Evolutionary conservation across 2,888 invertebrate genomes (phyloP), one percentile per base, ranked within the genome.

Genomic region (Eledona agricola): DNA sequence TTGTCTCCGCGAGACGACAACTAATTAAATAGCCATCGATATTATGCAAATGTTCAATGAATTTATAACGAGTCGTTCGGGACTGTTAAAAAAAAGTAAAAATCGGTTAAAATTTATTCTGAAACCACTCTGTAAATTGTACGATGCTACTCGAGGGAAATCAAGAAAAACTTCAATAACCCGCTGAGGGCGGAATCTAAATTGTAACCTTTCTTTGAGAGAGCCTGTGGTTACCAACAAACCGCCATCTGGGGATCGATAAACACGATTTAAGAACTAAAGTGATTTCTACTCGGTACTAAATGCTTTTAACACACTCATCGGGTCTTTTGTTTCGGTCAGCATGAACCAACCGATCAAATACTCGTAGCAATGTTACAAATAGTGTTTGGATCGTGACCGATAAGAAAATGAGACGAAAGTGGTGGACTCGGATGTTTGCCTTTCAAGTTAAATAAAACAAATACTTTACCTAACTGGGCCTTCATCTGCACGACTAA

Each of bases 81-180:
- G 28, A 32, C 7, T 32, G 15, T 32, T 43, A 32, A 43, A 43
- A 28, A 4, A 43, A 32, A 10, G 32, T 40, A 47, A 56, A 53
- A 55, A 56, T 56, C 49, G 53, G 56, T 56, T 56, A 53, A 57
- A 56, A 57, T 54, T 53, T 54, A 57, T 57, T 56, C 56, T 22
- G 37, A 43, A 38, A 32, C 53, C 37, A 37, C 38, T 45, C 40
- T 46, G 59, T 59, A 60, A 63, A 66, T 66, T 66, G 58, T 55
- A 49, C 49, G 56, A 65, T 65, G 49, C 60, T 61, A 53, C 67
- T 58, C 64, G 29, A 34, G 66, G 67, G 66, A 69, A 67, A 69
- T 67, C 67, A 69, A 53, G 66, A 65, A 68, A 67, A 67, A 66
- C 66, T 67, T 67, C 67, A 66, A 69, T 69, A 67, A 69, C 61